phyloP scores from a whole-genome alignment of 2,113 vertebrate genomes.

The Scatophagus argus region DNA sequence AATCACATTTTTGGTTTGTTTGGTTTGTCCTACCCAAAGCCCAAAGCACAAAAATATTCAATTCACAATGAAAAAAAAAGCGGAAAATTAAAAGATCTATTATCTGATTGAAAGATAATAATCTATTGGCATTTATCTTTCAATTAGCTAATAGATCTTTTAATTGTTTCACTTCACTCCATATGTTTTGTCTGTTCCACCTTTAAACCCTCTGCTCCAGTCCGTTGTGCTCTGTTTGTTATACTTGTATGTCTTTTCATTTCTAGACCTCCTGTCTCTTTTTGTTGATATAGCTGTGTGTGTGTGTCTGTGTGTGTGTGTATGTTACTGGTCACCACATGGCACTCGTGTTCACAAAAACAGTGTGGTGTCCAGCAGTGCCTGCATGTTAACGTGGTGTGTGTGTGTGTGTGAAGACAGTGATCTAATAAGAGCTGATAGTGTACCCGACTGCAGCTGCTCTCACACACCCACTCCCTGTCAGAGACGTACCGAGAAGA shows the following conservation, averaged over 20 bases:
- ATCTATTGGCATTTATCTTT: too few relatives aligned
- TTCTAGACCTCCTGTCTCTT: not conserved
- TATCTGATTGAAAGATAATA: too few relatives aligned
- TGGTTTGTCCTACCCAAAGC: not conserved
- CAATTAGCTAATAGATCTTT: not conserved
- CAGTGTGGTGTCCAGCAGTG: conserved; percentile 46
- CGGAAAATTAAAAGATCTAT: too few relatives aligned
- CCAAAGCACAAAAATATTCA: not conserved
- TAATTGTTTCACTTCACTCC: not conserved
- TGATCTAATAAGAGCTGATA: conserved; percentile 75
- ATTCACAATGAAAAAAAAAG: not conserved
- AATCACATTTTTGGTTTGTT: not conserved
- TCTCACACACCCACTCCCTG: conserved; percentile 77
- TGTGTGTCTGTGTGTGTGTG: not conserved
- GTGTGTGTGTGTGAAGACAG: conserved; percentile 45
- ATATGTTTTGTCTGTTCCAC: not conserved
- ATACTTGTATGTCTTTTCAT: not conserved
- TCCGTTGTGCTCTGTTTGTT: not conserved
- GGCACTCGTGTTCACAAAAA: conserved; percentile 7
- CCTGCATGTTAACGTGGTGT: conserved; percentile 34
- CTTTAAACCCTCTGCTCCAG: not conserved
- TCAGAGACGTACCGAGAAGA: conserved; percentile 56
- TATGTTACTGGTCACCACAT: conserved; percentile 3
- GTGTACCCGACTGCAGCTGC: conserved; percentile 75
- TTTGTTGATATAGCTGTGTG: not conserved